Evolutionary conservation across 1,140 invertebrate genomes (phyloP), one percentile per base, ranked within the genome.

Genomic region (Drosophila yakuba): DNA sequence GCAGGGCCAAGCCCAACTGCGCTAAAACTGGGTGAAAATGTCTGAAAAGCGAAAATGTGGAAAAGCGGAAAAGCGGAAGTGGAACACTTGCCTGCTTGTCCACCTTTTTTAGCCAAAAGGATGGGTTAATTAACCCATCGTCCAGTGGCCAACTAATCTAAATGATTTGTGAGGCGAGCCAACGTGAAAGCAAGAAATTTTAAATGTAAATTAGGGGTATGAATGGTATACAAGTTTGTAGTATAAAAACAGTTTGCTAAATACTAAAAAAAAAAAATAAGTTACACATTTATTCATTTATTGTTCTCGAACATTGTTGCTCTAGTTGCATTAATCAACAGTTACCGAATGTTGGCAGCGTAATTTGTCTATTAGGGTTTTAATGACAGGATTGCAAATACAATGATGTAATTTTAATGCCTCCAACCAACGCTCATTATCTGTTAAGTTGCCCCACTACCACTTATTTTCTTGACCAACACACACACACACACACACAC

Each of bases 351-450:
- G 44, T 17, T 14, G 11, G 15, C 12, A 35, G 4, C 28, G 17
- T 39, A 39, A 28, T 61, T 57, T 61, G 20, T 62, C 14, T 60
- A 59, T 62, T 60, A 59, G 43, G 38, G 23, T 64, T 15, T 64
- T 44, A 45, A 64, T 48, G 58, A 36, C 44, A 12, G 45, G 38
- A 66, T 64, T 66, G 38, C 67, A n/a, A 68, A 57, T 69, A 68
- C 57, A 43, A 58, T 69, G 64, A 57, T 69, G 67, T 57, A 57
- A 71, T 69, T 71, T 71, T 57, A 69, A 58, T 57, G 64, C 44
- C 67, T 36, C 48, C 58, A 35, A 25, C 25, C 38, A n/a, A 45
- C 43, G 68, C 51, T 58, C 64, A 71, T 71, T 71, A 71, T 55
- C 59, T 48, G 69, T 72, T 59, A 60, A 44, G 67, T 72, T 36